Evolutionary conservation across 2,888 invertebrate species (phyloP), one percentile per base, ranked within the genome.

Genomic region (Temnothorax ravouxi): DNA sequence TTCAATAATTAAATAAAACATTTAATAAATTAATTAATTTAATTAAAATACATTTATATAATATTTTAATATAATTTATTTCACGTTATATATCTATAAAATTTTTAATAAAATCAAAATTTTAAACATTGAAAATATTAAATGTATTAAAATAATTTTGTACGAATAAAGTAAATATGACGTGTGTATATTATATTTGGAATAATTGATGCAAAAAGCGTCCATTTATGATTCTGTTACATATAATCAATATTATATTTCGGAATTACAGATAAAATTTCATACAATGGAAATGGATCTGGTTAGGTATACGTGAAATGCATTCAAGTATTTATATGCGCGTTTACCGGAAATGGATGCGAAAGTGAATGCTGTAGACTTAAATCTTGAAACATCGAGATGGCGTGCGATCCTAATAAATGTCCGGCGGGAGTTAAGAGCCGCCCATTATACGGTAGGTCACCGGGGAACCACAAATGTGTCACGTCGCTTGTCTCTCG

Each of bases 391-490:
- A 66, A 13, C 76, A n/a, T 80, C 80, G 66, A 54, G 69, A 62
- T 52, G 75, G 80, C 61, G 59, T 59, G 34, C 72, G 54, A 80
- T 86, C 74, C 86, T 85, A 88, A 86, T 88, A 86, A 88, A 88
- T 77, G 86, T 86, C 85, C 84, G 25, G 66, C 77, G 50, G 71
- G 71, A 61, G 29, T 50, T 54, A 62, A 69, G 84, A 62, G 79
- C 59, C 66, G 61, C 59, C 66, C 66, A 71, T 86, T 85, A 86
- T 85, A 82, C 76, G 74, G 86, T 87, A 69, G 85, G 86, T 89
- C 91, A 89, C 91, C 85, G 85, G 91, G 91, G 90, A 90, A 91
- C 91, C 90, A 89, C 91, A 92, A 92, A 92, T 90, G 91, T 91
- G 92, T 93, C 92, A 91, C 89, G 89, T 89, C 67, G 84, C 83